phyloP scores from a whole-genome alignment of 2,113 vertebrate species.

The Aramus guarauna region DNA sequence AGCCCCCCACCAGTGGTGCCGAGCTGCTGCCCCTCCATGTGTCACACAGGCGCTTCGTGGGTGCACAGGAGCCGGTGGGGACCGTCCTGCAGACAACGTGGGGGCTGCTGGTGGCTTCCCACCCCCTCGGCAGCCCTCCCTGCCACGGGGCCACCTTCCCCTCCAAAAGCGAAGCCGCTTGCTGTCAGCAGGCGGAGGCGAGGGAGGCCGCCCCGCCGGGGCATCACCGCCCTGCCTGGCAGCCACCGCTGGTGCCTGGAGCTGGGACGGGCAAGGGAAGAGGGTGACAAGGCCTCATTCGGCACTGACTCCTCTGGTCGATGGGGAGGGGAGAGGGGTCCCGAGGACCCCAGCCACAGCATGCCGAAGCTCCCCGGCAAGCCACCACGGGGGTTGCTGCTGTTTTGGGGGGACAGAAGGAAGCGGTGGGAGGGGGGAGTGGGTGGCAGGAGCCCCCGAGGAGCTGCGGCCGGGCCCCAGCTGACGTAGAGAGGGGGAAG shows the following conservation, averaged over 20 bases:
- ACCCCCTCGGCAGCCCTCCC: neutral
- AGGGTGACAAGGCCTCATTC: neutral
- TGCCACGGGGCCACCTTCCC: rapidly evolving
- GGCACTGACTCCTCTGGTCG: slow-evolving; percentile 9
- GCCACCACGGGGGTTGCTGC: rapidly evolving
- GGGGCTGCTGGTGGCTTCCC: neutral
- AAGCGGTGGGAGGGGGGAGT: rapidly evolving
- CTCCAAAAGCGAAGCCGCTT: neutral
- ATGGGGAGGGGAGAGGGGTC: neutral
- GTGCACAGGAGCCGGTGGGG: rapidly evolving
- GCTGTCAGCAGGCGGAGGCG: rapidly evolving
- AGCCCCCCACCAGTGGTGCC: rapidly evolving
- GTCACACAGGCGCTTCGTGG: neutral
- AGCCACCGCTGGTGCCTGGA: neutral
- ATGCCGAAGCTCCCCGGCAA: rapidly evolving
- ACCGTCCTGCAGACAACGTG: rapidly evolving
- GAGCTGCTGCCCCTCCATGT: neutral
- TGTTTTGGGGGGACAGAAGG: neutral
- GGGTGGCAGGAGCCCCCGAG: neutral
- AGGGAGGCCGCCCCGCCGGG: rapidly evolving
- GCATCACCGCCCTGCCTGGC: rapidly evolving
- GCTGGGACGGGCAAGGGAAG: neutral
- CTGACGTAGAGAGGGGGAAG: neutral
- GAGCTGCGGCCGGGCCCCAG: neutral
- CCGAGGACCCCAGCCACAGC: neutral